Base-by-base conservation (phyloP, 53 echinoderm and acorn worm species). In the Arbacia lixula region DNA sequence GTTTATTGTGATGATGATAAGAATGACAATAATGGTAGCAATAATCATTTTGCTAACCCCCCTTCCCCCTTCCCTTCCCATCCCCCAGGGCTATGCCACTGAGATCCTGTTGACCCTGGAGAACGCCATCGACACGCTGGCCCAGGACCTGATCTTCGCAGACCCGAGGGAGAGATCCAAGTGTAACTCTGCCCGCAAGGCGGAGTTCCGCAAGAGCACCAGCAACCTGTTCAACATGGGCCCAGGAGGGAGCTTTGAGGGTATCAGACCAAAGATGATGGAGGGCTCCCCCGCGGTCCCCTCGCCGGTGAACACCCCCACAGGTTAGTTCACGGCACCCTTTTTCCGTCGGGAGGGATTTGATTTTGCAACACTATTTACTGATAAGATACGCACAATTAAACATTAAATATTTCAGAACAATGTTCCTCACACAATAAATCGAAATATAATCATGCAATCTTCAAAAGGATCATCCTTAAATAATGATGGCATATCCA, bases 41-140 rank as follows among this genome's bases (percentile, higher is more conserved):
- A 14, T 10, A 10, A 10, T 66, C 37, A 66, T 60, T 60, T n/a
- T n/a, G 9, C 61, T 20, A 27, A 60, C 8, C 61, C 28, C 20
- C 61, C 6, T 9, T 20, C 9, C 28, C 61, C 28, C 49, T 53
- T 42, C n/a, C 42, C 17, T 58, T 77, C 12, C 25, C 62, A 37
- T 12, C 36, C 79, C 54, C 34, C 56, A 99, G 94, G 99, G 99
- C 39, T 99, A 99, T 83, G 99, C 92, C 12, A 99, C 92, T 3
- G 99, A 99, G 86, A 99, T 98, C 26, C 81, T 99, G 9, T 92
- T 95, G 35, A 99, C 99, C 68, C 84, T 99, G 25, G 98, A 99
- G 40, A 80, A 92, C 37, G 75, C 92, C 33, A 94, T 99, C 68
- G 99, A 99, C 60, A 71, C 85, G 46, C 76, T 95, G 28, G 92